Evolutionary conservation across 2,113 vertebrate species (phyloP), one percentile per base, ranked within the genome.

Genomic region (Tetrax tetrax): DNA sequence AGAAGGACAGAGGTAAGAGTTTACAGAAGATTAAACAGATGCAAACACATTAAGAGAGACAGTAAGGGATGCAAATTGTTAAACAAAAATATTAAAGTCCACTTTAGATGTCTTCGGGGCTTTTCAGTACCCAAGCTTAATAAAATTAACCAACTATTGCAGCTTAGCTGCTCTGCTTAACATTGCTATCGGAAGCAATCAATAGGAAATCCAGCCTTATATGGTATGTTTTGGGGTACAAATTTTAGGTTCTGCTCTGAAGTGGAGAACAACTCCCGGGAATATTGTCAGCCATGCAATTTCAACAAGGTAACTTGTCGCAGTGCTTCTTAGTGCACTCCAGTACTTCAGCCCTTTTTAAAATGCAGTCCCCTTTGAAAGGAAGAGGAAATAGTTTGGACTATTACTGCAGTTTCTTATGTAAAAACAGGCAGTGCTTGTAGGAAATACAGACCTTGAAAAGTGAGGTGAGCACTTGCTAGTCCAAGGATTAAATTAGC

Each of bases 21-120:
- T 95, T 90, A 95, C 85, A 94, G 93, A 90, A 96, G 94, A 97
- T 97, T 96, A 97, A 97, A 85, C 74, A 89, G 93, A 86, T 41
- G 10, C 72, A 89, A 91, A 86, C 85, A 86, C 80, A 91, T 94
- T 96, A 94, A 74, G 69, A 89, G 91, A 96, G 93, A 96, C 89
- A 78, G 84, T 83, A 95, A 95, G 53, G 48, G 70, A 94, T 94
- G 93, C 81, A 95, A 94, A 94, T 95, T 97, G 94, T 95, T 95
- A 57, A 94, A 92, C 45, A 89, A 65, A 96, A 96, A 96, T 93
- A 96, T 96, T 95, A 43, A 96, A 94, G 93, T 95, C 89, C 74
- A 80, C 69, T 94, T 84, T 17, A 31, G 75, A 90, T 85, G 74
- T 85, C 89, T 96, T 93, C 64, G 3, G 96, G 90, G 83, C 89